These are phyloP conservation scores for Anarsia innoxiella DNA, from an alignment of 2,888 invertebrate genomes.

Conservation along the genomic window DNA sequence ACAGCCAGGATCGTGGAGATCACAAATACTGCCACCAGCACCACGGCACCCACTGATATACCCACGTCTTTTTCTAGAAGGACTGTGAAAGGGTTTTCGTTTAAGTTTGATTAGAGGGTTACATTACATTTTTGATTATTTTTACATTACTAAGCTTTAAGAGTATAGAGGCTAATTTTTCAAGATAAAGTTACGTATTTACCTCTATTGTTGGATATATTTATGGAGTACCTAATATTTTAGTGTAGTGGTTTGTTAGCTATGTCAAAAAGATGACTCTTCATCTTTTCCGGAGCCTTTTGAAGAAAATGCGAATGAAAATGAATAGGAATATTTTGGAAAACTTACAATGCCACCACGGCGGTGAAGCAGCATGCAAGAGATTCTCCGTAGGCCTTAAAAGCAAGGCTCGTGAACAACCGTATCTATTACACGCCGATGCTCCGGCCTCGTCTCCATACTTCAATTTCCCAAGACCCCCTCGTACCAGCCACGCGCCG, in stretches of 20 bases:
- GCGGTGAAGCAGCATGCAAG: slow-evolving; percentile 46
- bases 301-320: too few species aligned
- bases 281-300: too few species aligned
- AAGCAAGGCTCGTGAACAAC: slow-evolving; percentile 52
- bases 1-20: slow-evolving; percentile 46
- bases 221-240: too few species aligned
- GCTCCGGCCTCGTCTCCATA: slow-evolving; percentile 61
- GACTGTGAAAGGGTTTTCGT: too few species aligned
- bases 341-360: slow-evolving; percentile 63
- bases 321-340: neutral
- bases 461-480: slow-evolving; percentile 41
- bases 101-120: too few species aligned
- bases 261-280: too few species aligned
- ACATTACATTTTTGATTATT: too few species aligned
- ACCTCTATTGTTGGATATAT: too few species aligned
- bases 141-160: too few species aligned
- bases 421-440: slow-evolving; percentile 61
- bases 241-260: too few species aligned
- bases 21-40: slow-evolving; percentile 49
- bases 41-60: slow-evolving; percentile 55
- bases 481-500: slow-evolving; percentile 42
- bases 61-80: slow-evolving; percentile 58
- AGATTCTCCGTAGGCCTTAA: slow-evolving; percentile 55
- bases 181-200: too few species aligned
- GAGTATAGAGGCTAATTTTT: too few species aligned